phyloP scores from a whole-genome alignment of 2,888 invertebrate genomes.

The Merodon equestris region DNA sequence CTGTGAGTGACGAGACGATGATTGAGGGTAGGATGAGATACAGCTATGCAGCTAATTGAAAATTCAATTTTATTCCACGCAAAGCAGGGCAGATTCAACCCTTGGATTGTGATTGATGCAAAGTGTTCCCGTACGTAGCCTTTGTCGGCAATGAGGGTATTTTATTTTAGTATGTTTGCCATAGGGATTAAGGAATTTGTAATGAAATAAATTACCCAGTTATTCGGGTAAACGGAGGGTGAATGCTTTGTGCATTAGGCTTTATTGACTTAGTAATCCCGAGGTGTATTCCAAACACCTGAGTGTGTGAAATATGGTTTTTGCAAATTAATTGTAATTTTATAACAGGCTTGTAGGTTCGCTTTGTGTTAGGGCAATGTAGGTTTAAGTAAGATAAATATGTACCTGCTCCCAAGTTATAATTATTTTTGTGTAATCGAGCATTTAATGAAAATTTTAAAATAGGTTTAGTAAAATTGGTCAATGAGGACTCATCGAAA shows the following conservation, averaged over 20 bases:
- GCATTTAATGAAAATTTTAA: no score
- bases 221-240: slow-evolving; percentile 45
- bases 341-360: not conserved
- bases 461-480: no score
- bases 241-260: slow-evolving; percentile 55
- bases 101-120: slow-evolving; percentile 52
- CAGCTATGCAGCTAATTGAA: slow-evolving; percentile 58
- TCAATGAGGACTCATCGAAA: no score
- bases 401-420: no score
- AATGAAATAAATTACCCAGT: slow-evolving; percentile 70
- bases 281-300: slow-evolving; percentile 69
- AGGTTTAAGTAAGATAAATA: no score
- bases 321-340: slow-evolving; percentile 9
- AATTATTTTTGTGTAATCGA: no score
- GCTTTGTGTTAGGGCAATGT: no score
- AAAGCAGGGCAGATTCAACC: slow-evolving; percentile 22
- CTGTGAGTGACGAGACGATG: slow-evolving; percentile 6
- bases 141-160: slow-evolving; percentile 15
- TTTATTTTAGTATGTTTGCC: slow-evolving; percentile 60
- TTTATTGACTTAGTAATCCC: slow-evolving; percentile 71
- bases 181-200: slow-evolving; percentile 70
- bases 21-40: slow-evolving; percentile 26
- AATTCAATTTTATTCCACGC: slow-evolving; percentile 47
- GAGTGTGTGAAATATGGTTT: slow-evolving; percentile 58
- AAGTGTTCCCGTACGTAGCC: slow-evolving; percentile 25